These are phyloP conservation scores for Apotomis betuletana DNA, from an alignment of 2,888 invertebrate species.

Conservation along the genomic window DNA sequence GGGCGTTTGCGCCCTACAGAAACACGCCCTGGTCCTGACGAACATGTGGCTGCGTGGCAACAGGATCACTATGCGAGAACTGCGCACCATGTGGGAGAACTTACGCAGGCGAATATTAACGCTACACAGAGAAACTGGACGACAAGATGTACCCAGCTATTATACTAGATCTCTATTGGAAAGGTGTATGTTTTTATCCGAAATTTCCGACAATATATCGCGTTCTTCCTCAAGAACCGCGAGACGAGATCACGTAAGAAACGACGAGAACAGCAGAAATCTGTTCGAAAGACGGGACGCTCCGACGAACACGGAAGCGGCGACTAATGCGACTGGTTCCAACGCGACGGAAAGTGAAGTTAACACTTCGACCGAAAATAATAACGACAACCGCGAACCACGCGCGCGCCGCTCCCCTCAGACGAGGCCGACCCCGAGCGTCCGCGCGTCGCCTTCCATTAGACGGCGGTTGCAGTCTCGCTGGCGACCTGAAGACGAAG, in stretches of 20 bases:
- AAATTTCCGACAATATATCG: constrained; percentile 64
- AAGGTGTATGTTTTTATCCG: constrained; percentile 74
- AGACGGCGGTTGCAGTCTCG: constrained; percentile 61
- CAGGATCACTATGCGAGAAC: constrained; percentile 79
- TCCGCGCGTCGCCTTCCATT: constrained; percentile 56
- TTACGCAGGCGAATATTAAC: constrained; percentile 84
- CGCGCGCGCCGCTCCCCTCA: constrained; percentile 52
- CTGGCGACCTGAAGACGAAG: constrained; percentile 69
- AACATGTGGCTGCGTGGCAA: constrained; percentile 74
- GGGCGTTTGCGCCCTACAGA: constrained; percentile 70
- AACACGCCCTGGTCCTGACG: constrained; percentile 68
- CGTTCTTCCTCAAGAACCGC: constrained; percentile 53
- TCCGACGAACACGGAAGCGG: constrained; percentile 45
- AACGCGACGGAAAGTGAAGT: constrained; percentile 49
- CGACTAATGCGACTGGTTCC: constrained; percentile 24
- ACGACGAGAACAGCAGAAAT: constrained; percentile 52
- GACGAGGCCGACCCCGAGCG: constrained; percentile 52
- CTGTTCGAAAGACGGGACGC: constrained; percentile 50
- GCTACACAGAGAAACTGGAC: constrained; percentile 77
- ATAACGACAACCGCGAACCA: constrained; percentile 47
- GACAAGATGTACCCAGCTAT: constrained; percentile 67
- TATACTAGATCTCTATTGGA: constrained; percentile 74
- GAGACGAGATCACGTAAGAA: constrained; percentile 53
- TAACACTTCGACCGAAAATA: constrained; percentile 49
- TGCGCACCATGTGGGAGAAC: constrained; percentile 86